These are phyloP conservation scores for Iselma pallidipennis DNA, from an alignment of 2,888 invertebrate genomes.

Conservation along the genomic window DNA sequence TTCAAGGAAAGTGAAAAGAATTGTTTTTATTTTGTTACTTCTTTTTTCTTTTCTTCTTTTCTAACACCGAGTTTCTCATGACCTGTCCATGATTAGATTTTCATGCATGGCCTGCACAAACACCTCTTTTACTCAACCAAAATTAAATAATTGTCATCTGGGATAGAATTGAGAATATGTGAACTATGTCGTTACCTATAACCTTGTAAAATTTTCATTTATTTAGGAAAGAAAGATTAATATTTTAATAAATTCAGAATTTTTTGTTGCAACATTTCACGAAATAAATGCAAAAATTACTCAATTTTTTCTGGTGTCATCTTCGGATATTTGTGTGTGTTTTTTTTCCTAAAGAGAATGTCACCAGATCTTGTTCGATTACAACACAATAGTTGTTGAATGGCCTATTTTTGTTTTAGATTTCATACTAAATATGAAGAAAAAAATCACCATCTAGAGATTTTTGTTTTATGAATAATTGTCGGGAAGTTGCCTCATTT, in stretches of 20 bases:
- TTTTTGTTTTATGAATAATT: slow-evolving; percentile 15
- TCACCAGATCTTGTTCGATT: slow-evolving; percentile 2
- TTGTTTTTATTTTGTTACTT: slow-evolving; percentile 43
- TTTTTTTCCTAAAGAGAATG: too few relatives aligned
- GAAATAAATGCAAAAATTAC: neutral
- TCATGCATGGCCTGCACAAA: slow-evolving; percentile 42
- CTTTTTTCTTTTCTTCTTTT: slow-evolving; percentile 18
- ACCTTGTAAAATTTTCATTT: neutral
- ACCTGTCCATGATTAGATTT: slow-evolving; percentile 36
- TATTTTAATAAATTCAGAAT: neutral
- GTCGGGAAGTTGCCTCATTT: slow-evolving; percentile 34
- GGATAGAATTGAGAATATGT: slow-evolving; percentile 16
- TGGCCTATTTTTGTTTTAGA: slow-evolving; percentile 4
- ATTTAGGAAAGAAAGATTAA: neutral
- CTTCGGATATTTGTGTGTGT: neutral
- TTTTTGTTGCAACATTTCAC: neutral
- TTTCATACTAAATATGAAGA: too few relatives aligned
- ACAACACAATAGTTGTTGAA: neutral
- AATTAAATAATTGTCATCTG: slow-evolving; percentile 7
- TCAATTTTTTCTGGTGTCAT: neutral
- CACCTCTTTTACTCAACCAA: slow-evolving; percentile 13
- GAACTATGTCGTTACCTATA: slow-evolving; percentile 21
- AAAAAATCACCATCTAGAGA: slow-evolving; percentile 6
- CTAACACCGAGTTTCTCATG: slow-evolving; percentile 34
- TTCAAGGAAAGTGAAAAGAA: slow-evolving; percentile 55